Percentiles rank a stretch among this genome's conserved stretches.
These are phyloP conservation scores for Myiotriccus ornatus DNA, from an alignment of 2,797 vertebrate genomes.

Conservation along the genomic window DNA sequence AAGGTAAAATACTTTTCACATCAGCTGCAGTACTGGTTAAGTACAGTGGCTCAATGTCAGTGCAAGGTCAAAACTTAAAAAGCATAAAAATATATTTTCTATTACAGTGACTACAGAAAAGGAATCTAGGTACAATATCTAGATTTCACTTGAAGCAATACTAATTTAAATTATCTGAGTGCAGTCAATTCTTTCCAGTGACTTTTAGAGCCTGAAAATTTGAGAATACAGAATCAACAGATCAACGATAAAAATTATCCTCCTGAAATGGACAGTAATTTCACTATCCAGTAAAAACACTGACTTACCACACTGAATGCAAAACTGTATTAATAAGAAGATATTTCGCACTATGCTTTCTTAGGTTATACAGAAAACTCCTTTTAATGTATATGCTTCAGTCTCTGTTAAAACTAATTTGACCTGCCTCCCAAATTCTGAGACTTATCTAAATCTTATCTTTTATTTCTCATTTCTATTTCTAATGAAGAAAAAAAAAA, in stretches of 20 bases:
- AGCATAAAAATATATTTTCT: slow-evolving; percentile 37
- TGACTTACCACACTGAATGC: background rate
- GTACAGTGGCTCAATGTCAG: background rate
- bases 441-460: background rate
- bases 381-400: background rate
- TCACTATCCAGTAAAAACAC: slow-evolving; percentile 48
- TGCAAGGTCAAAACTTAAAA: slow-evolving; percentile 27
- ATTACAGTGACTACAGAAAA: background rate
- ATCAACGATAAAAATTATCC: background rate
- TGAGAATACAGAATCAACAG: slow-evolving; percentile 31
- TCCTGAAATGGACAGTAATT: slow-evolving; percentile 43
- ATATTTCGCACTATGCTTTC: background rate
- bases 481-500: background rate
- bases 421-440: background rate
- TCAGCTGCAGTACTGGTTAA: slow-evolving; percentile 2
- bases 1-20: slow-evolving; percentile 12
- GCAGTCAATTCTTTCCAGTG: slow-evolving; percentile 11
- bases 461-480: background rate
- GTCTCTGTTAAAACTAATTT: background rate
- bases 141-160: slow-evolving; percentile 8
- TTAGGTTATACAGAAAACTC: background rate
- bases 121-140: background rate
- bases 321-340: background rate
- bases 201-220: slow-evolving; percentile 41
- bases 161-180: slow-evolving; percentile 16